Conservation (phyloP, 2,113 vertebrate genomes). For the Tricholaema leucomelas region DNA sequence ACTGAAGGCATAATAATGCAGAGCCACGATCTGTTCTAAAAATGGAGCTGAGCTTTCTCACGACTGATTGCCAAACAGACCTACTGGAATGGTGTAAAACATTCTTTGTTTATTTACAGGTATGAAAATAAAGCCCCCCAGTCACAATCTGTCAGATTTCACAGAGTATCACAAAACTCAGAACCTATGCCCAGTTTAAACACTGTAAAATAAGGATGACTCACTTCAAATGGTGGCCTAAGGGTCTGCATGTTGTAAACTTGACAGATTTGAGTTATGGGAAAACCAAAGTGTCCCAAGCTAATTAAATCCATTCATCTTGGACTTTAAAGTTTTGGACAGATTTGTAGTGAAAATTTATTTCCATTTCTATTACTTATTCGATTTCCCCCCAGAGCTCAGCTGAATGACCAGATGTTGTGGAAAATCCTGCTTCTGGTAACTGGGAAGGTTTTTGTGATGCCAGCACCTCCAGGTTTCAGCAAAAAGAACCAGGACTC, state of each 20-base stretch:
- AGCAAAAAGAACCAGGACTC: rapidly evolving
- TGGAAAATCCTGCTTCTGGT: not conserved
- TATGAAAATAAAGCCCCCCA: slow-evolving; percentile 6
- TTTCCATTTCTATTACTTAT: not conserved
- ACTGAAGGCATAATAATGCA: slow-evolving; percentile 14
- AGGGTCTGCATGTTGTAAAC: not conserved
- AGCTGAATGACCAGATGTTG: not conserved
- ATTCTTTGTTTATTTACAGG: slow-evolving; percentile 32
- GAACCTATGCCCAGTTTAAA: slow-evolving; percentile 4
- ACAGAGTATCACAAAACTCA: not conserved
- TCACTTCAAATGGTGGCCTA: not conserved
- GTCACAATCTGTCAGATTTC: not conserved
- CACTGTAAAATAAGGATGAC: slow-evolving; percentile 9
- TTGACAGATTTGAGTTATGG: not conserved
- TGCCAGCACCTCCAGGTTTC: not conserved
- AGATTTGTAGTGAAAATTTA: slow-evolving; percentile 15
- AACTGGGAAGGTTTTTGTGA: not conserved
- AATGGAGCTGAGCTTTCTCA: not conserved
- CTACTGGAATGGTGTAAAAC: not conserved
- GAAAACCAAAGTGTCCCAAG: slow-evolving; percentile 7
- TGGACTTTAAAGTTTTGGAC: slow-evolving; percentile 2
- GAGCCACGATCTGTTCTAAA: not conserved
- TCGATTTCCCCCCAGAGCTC: not conserved
- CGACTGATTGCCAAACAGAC: not conserved
- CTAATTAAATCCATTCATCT: slow-evolving; percentile 55